Evolutionary conservation across 2,797 vertebrate genomes (phyloP), one percentile per base, ranked within the genome.

Genomic region (Spinibarbus caldwelli): DNA sequence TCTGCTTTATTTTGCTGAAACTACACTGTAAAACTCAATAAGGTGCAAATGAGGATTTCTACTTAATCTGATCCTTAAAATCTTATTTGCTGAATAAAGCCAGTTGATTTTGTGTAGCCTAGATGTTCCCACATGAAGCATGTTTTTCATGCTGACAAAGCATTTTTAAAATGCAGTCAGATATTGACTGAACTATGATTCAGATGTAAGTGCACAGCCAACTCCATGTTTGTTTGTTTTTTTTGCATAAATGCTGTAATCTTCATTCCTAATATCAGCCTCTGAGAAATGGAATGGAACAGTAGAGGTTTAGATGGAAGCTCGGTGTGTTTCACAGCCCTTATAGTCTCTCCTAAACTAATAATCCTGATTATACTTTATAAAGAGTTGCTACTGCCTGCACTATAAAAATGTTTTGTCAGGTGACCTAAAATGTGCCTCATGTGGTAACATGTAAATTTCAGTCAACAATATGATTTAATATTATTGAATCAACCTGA

Each of bases 311-410:
- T 59, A 49, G 29, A 36, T 73, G 5, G 36, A 34, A 64, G 29
- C 21, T 15, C 62, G 29, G 6, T 3, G 29, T 73, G 70, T 62
- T 83, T 47, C 23, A 73, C 14, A 49, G 29, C 29, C 26, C 6
- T 47, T 62, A 17, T 38, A 17, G 5, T 43, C 12, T 41, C 67
- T 45, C 6, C 10, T 57, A 57, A 23, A 29, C n/a, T 59, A 57
- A 70, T 15, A 57, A 21, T 71, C 34, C 17, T 82, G 43, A 23
- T 49, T 49, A n/a, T 19, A 81, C 79, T 70, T 38, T n/a, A 52
- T 36, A 80, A 9, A 52, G 17, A 34, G 54, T 47, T 47, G 54
- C 21, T 73, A 6, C 4, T 43, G 6, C 0, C 26, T 43, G 36
- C 21, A 38, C 31, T 76, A 49, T 36, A 76, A n/a, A 54, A 41